These are phyloP conservation scores for Tribolium castaneum DNA, from an alignment of 1,140 invertebrate species.

Conservation along the genomic window DNA sequence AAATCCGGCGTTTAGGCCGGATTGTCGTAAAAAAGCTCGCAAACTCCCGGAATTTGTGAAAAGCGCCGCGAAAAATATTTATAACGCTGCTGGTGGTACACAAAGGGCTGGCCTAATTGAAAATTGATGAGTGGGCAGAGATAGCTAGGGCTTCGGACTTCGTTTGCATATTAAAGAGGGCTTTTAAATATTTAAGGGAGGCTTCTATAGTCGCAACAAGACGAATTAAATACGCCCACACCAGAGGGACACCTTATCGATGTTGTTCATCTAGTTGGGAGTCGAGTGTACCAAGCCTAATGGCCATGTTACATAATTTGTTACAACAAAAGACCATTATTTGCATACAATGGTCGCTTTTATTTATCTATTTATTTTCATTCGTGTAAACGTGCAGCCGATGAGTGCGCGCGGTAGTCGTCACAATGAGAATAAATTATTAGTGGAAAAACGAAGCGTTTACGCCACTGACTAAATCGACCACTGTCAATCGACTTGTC, in stretches of 20 bases:
- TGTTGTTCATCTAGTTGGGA: conserved; percentile 20
- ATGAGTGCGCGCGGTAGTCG: background rate
- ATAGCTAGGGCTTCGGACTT: conserved; percentile 9
- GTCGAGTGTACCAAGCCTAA: conserved; percentile 21
- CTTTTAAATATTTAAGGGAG: conserved; percentile 50
- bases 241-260: conserved; percentile 16
- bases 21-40: background rate
- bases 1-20: conserved; percentile 26
- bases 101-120: conserved; percentile 54
- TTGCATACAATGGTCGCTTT: conserved; percentile 11
- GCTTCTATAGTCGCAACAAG: background rate
- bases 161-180: conserved; percentile 51
- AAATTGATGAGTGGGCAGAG: conserved; percentile 54
- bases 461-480: conserved; percentile 2
- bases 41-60: background rate
- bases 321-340: conserved; percentile 12
- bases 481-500: conserved; percentile 12
- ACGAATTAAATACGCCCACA: conserved; percentile 31
- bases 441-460: background rate
- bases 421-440: background rate
- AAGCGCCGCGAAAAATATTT: conserved; percentile 18
- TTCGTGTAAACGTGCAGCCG: background rate
- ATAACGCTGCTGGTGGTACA: conserved; percentile 1
- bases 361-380: background rate
- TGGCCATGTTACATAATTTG: conserved; percentile 28